Conservation (phyloP, 1,140 invertebrate genomes). For the Reticulitermes speratus region DNA sequence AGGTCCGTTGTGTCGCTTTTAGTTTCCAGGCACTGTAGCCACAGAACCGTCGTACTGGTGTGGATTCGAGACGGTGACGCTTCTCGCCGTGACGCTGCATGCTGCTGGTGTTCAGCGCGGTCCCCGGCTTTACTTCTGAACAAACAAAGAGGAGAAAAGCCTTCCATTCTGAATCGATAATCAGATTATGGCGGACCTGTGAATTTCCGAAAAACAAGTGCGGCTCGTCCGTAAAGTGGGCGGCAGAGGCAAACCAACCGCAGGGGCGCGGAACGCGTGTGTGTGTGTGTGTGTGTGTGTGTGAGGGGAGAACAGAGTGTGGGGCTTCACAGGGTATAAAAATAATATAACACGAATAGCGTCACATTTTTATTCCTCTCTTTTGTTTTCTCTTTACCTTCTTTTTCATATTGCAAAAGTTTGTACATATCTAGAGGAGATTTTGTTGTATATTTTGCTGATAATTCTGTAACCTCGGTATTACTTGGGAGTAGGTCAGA, state of each 20-base stretch:
- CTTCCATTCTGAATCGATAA: constrained; percentile 13
- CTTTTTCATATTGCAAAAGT: not conserved
- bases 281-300: not conserved
- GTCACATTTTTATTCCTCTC: not conserved
- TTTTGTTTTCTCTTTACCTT: not conserved
- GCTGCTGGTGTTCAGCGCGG: not conserved
- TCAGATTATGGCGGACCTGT: constrained; percentile 8
- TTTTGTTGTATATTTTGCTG: not conserved
- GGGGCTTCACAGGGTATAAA: not conserved
- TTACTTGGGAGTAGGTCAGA: not conserved
- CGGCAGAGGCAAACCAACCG: not conserved
- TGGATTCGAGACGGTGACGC: not conserved
- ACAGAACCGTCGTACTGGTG: not conserved
- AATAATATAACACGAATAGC: constrained; percentile 8
- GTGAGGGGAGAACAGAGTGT: not conserved
- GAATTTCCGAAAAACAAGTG: constrained; percentile 13
- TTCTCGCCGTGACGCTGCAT: not conserved
- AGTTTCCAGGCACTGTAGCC: not conserved
- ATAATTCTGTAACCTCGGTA: not conserved
- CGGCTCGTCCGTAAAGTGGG: not conserved
- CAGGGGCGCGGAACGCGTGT: not conserved
- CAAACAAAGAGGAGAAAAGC: constrained; percentile 18
- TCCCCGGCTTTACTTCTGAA: constrained; percentile 14
- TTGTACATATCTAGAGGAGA: not conserved
- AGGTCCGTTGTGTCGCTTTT: not conserved